phyloP scores from a whole-genome alignment of 2,888 invertebrate species.

The Diarsia mendica region DNA sequence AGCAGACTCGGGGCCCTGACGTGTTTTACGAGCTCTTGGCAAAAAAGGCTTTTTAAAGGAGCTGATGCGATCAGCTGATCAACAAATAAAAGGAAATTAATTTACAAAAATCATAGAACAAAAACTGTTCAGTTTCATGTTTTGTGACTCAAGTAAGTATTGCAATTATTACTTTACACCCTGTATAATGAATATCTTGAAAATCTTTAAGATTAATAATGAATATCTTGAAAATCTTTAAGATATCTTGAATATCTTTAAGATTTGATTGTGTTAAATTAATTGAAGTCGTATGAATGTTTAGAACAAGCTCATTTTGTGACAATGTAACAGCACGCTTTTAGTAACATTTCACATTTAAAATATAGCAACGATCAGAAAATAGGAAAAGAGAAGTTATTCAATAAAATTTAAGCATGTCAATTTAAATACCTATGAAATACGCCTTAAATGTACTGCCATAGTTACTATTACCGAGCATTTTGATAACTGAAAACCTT shows the following conservation, averaged over 20 bases:
- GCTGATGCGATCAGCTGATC: no score
- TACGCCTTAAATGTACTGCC: not conserved
- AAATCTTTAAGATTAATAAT: no score
- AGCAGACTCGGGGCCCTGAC: no score
- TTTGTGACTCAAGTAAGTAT: no score
- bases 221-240: not conserved
- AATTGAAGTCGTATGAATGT: not conserved
- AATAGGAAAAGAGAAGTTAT: not conserved
- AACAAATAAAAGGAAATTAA: no score
- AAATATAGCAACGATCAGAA: not conserved
- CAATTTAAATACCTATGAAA: slow-evolving; percentile 41
- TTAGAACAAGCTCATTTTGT: slow-evolving; percentile 28
- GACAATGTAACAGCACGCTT: slow-evolving; percentile 46
- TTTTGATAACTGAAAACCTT: not conserved
- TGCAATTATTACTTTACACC: no score
- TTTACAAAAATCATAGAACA: no score
- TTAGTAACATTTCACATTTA: slow-evolving; percentile 12
- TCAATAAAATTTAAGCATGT: slow-evolving; percentile 21
- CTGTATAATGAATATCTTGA: slow-evolving; percentile 1
- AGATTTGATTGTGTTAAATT: not conserved
- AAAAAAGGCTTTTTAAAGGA: no score
- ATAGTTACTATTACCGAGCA: slow-evolving; percentile 7
- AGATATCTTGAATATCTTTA: no score
- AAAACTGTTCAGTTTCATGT: no score
- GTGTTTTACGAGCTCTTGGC: no score